Base-by-base conservation (phyloP, 1,140 invertebrate species). In the Nephila pilipes region DNA sequence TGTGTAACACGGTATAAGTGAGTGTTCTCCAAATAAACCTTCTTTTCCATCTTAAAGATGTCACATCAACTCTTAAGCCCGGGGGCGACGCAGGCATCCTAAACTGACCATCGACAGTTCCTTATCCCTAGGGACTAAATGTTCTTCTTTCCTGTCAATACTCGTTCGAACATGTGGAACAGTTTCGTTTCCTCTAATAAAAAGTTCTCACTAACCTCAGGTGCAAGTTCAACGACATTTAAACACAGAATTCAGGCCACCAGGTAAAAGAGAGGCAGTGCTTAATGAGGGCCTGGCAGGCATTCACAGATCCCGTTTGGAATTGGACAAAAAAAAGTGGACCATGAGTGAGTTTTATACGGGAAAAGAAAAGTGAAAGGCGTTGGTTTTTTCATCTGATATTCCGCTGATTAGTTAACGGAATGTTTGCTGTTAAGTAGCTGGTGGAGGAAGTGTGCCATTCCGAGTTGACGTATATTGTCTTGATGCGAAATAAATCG, bases 201-300 rank as follows among this genome's bases (percentile, higher is more conserved):
- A 90, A 75, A 57, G 87, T 90, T 90, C 88, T 57, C 69, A 20
- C 79, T 91, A 54, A 91, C 89, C 57, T 57, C 79, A 65, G 75
- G 89, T 83, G 69, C 55, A 90, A 91, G 89, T 91, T 91, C 89
- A 91, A 60, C 89, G 89, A 83, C 89, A 83, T 83, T 63, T 83
- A 83, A 65, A 57, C 57, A 38, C 22, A 63, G 75, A 81, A 91
- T 90, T 91, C 89, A 83, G 89, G 89, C 32, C 57, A 91, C 18
- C 63, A 81, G 55, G 57, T 65, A 91, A 89, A 57, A 89, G 46
- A 57, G 63, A 57, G 25, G 14, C 55, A 46, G 20, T 10, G 12
- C 46, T 69, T 90, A 90, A 90, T 90, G 88, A 90, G 54, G 38
- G 54, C n/a, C 55, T 58, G 69, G 65, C 63, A 80, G 55, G 69